Conservation (phyloP, 2,888 invertebrate species). For the Synergus japonicus region DNA sequence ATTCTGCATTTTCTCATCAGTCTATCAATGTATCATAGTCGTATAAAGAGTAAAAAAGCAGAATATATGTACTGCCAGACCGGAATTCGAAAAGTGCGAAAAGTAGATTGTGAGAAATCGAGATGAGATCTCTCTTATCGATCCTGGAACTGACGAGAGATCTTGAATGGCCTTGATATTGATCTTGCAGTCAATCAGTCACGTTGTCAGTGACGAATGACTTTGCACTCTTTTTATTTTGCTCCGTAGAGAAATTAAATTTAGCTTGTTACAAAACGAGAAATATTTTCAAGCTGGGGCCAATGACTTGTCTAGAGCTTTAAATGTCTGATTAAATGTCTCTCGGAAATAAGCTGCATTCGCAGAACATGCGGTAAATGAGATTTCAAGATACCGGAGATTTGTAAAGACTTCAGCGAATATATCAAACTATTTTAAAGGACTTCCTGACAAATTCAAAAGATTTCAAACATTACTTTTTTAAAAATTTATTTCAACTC, state of each 20-base stretch:
- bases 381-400: too few relatives aligned
- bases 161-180: not conserved
- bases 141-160: not conserved
- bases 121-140: not conserved
- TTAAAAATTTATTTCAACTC: too few relatives aligned
- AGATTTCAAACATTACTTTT: too few relatives aligned
- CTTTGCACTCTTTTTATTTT: not conserved
- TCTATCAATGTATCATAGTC: too few relatives aligned
- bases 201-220: not conserved
- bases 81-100: not conserved
- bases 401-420: too few relatives aligned
- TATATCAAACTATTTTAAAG: too few relatives aligned
- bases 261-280: not conserved
- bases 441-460: too few relatives aligned
- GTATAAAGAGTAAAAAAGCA: not conserved
- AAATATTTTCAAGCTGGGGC: not conserved
- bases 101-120: not conserved
- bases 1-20: not conserved
- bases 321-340: conserved; percentile 38
- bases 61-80: not conserved
- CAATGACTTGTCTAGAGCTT: too few relatives aligned
- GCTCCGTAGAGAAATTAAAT: not conserved
- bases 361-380: not conserved
- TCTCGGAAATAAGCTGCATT: not conserved
- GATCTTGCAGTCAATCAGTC: not conserved